phyloP scores from a whole-genome alignment of 2,888 invertebrate genomes.

The Drosophila engyochracea region DNA sequence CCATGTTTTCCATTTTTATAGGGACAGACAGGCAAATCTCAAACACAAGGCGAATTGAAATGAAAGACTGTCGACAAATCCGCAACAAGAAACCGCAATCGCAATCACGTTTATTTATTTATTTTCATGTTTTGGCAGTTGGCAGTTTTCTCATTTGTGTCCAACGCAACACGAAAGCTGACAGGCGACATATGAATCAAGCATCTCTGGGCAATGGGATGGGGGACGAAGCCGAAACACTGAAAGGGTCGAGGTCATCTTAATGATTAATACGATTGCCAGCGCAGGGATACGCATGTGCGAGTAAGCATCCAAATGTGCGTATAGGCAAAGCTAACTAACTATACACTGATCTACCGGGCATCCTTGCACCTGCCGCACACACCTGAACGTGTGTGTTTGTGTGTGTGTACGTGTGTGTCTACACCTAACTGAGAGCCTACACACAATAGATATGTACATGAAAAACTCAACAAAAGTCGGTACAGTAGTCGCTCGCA shows the following conservation, averaged over 20 bases:
- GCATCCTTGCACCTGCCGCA: constrained; percentile 45
- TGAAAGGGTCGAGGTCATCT: constrained; percentile 78
- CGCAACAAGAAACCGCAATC: constrained; percentile 61
- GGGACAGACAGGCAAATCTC: constrained; percentile 58
- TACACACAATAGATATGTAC: constrained; percentile 19
- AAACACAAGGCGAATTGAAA: not conserved
- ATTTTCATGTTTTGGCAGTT: constrained; percentile 71
- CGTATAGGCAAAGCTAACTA: constrained; percentile 26
- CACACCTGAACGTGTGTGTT: not conserved
- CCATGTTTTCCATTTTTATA: constrained; percentile 57
- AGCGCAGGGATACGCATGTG: constrained; percentile 40
- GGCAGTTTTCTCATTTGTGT: constrained; percentile 77
- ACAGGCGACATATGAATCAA: constrained; percentile 63
- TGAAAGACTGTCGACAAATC: constrained; percentile 37
- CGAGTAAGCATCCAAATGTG: constrained; percentile 16
- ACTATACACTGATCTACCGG: constrained; percentile 29
- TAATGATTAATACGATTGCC: constrained; percentile 73
- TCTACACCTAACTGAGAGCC: constrained; percentile 19
- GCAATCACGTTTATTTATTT: constrained; percentile 78
- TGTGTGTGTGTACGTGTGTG: constrained; percentile 13
- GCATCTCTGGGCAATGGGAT: constrained; percentile 11
- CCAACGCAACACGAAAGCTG: constrained; percentile 64
- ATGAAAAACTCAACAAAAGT: constrained; percentile 52
- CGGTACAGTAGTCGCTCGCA: not conserved
- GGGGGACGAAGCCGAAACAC: constrained; percentile 1